Evolutionary conservation across 2,797 vertebrate species (phyloP), one percentile per base, ranked within the genome.

Genomic region (Oreonectes daqikongensis): DNA sequence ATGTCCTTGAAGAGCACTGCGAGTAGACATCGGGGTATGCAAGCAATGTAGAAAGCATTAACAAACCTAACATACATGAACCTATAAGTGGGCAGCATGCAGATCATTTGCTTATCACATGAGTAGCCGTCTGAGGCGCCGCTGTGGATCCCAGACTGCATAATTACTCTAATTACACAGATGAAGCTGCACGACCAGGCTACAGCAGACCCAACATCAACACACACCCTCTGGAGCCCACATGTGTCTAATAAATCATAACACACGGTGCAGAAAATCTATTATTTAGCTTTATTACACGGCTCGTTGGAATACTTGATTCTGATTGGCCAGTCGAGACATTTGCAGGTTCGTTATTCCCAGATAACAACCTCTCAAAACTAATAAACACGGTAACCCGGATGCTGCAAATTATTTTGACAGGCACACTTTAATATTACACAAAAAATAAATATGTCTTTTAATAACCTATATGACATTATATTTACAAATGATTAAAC

Each of bases 121-220:
- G 35, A 72, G 38, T 69, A 73, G 48, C 48, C 77, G 68, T 69
- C 71, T 77, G 53, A 65, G 42, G 48, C 32, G 50, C 48, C 38
- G 28, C 26, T 75, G 64, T 46, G 71, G 53, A 68, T 76, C 42
- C 42, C 20, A 69, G 65, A 60, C 74, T 76, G 15, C 40, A 35
- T 78, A 83, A 79, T 85, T 85, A 80, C 44, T 72, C 68, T 83
- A 78, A 81, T 85, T 78, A 81, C 69, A 81, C 69, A 83, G 77
- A 78, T 44, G 69, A 69, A 72, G 57, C 77, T 57, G 42, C 74
- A 69, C 40, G 65, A 52, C 64, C 70, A 79, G 38, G 59, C 59
- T 70, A 63, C 46, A 53, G 73, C 72, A 83, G 79, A 71, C 77
- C 73, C 59, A 77, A 81, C 72, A 68, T 68, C 40, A 83, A 78